Evolutionary conservation across 2,797 vertebrate genomes (phyloP), one percentile per base, ranked within the genome.

Genomic region (Epinephelus coioides): DNA sequence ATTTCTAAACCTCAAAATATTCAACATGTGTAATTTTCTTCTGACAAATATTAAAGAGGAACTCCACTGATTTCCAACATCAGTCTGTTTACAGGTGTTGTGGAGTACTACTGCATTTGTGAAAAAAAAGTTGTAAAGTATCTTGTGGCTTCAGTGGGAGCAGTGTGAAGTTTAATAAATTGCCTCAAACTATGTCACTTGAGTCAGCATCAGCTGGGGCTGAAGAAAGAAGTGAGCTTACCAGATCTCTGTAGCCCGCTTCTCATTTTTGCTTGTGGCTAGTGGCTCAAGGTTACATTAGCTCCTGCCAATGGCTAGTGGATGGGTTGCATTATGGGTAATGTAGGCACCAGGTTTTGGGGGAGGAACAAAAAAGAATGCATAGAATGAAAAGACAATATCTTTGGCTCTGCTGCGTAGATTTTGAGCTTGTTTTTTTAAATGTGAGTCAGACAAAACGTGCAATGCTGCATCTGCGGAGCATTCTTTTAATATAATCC

Each of bases 1-100:
- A 30, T 53, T 74, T n/a, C 40, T 40, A 49, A 62, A 50, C 23
- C 47, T 65, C 21, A 68, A 13, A 77, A 68, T 46, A 46, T 71
- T 55, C 5, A 53, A 27, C 13, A 60, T 50, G 15, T 18, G 15
- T 49, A 14, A 65, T 9, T 18, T 30, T 14, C 12, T 11, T 54
- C 53, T 50, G 5, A 38, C 2, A 73, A 44, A 62, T 51, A 62
- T 30, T 43, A 51, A 83, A 67, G n/a, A 9, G 5, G 4, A 69
- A 34, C 27, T 18, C 18, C 43, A 34, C 2, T 6, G 2, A 40
- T 68, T 30, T 54, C 2, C 34, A 30, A 49, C 25, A 55, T 60
- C 7, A 63, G 18, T 30, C 18, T 61, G n/a, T 73, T 50, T 50
- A 50, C 40, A 43, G 53, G 4, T 40, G 9, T 43, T 53, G 3